These are phyloP conservation scores for Rosalia funebris DNA, from an alignment of 2,888 invertebrate genomes.

Conservation along the genomic window DNA sequence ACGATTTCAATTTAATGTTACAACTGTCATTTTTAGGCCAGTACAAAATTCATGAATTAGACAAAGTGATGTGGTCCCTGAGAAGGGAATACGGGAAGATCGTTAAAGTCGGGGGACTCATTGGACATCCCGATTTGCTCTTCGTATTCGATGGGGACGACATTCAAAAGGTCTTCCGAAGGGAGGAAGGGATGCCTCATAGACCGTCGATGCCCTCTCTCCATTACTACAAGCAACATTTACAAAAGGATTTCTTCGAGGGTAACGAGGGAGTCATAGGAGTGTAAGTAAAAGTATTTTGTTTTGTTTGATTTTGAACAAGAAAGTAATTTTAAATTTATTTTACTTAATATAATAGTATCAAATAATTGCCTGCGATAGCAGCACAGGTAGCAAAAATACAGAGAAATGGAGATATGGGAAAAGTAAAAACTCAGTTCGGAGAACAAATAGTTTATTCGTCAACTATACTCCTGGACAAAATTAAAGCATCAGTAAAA, in stretches of 20 bases:
- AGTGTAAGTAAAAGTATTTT: slow-evolving; percentile 69
- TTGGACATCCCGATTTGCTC: slow-evolving; percentile 80
- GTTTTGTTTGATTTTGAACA: no score
- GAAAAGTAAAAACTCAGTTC: no score
- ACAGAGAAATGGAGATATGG: no score
- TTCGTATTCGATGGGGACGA: slow-evolving; percentile 80
- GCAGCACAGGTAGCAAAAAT: no score
- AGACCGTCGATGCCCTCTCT: slow-evolving; percentile 80
- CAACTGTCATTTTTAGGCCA: slow-evolving; percentile 68
- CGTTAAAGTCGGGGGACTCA: slow-evolving; percentile 75
- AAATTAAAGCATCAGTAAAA: no score
- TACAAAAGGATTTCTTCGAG: slow-evolving; percentile 76
- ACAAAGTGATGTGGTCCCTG: slow-evolving; percentile 70
- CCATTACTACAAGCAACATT: slow-evolving; percentile 75
- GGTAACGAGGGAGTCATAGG: slow-evolving; percentile 79
- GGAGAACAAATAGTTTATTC: no score
- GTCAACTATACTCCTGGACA: no score
- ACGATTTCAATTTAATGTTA: no score
- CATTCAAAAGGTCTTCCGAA: slow-evolving; percentile 75
- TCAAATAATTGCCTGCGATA: no score
- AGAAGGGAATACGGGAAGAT: slow-evolving; percentile 69
- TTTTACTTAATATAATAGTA: no score
- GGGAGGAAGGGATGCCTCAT: slow-evolving; percentile 76
- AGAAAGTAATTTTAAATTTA: no score
- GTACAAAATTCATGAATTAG: slow-evolving; percentile 69